Conservation (phyloP, 2,113 vertebrate genomes). For the Ursus arctos region DNA sequence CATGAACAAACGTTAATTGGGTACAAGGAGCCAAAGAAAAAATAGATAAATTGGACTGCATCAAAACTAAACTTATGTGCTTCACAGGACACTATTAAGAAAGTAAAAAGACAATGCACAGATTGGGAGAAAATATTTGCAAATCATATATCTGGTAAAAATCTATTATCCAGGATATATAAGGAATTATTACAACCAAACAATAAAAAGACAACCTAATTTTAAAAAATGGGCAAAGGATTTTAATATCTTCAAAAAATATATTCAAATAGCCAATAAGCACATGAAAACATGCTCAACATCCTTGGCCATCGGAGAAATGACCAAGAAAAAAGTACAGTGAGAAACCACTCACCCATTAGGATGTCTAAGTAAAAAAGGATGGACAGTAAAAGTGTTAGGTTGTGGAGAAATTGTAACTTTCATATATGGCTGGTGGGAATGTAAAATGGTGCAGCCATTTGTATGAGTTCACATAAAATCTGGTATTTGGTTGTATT, state of each 20-base stretch:
- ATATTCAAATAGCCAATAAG: neutral
- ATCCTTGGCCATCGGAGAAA: neutral
- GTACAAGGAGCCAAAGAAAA: neutral
- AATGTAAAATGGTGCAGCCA: neutral
- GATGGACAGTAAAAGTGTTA: neutral
- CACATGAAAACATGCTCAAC: neutral
- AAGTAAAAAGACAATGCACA: neutral
- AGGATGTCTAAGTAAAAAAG: neutral
- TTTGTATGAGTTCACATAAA: neutral
- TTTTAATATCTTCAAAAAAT: neutral
- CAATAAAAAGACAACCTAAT: neutral
- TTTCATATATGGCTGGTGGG: neutral
- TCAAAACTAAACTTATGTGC: neutral
- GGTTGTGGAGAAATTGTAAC: neutral
- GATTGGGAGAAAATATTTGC: neutral
- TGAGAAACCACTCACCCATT: neutral
- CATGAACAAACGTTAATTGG: neutral
- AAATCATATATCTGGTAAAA: neutral
- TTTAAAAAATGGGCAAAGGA: neutral
- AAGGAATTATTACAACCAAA: neutral
- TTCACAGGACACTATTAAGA: neutral
- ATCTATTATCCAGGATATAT: neutral
- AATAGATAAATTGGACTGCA: neutral
- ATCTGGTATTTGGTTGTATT: neutral
- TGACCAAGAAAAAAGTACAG: neutral